Evolutionary conservation across 2,888 invertebrate species (phyloP).

Genomic region (Caprella mutica): DNA sequence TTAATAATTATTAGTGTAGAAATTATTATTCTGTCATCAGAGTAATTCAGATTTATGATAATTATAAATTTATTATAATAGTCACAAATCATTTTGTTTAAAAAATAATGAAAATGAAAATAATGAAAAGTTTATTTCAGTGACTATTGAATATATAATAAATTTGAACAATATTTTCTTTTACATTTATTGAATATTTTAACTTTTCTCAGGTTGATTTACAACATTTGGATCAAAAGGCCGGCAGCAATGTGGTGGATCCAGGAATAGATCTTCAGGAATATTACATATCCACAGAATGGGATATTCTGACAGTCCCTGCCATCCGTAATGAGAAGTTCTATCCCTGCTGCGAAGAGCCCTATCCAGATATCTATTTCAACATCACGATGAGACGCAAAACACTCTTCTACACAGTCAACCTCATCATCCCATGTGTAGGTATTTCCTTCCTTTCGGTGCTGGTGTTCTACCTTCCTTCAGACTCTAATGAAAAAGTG

Average conservation of each 20-base stretch:
- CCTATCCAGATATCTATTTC: slow-evolving; percentile 94
- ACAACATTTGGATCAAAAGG: slow-evolving; percentile 72
- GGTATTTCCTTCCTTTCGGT: slow-evolving; percentile 94
- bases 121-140: not conserved
- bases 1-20: too few species aligned
- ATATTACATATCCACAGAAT: slow-evolving; percentile 93
- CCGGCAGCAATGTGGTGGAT: slow-evolving; percentile 75
- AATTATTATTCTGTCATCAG: too few species aligned
- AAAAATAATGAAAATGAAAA: not conserved
- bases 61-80: too few species aligned
- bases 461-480: slow-evolving; percentile 92
- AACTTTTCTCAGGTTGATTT: slow-evolving; percentile 69
- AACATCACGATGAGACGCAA: slow-evolving; percentile 87
- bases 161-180: not conserved
- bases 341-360: slow-evolving; percentile 93
- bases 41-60: too few species aligned
- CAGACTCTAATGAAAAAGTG: slow-evolving; percentile 88
- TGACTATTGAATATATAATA: not conserved
- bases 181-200: slow-evolving; percentile 9
- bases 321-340: slow-evolving; percentile 81
- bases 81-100: too few species aligned
- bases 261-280: slow-evolving; percentile 85
- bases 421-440: slow-evolving; percentile 92
- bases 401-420: slow-evolving; percentile 94
- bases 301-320: slow-evolving; percentile 89